Evolutionary conservation across 2,888 invertebrate species (phyloP), one percentile per base, ranked within the genome.

Genomic region (Lordiphosa andalusiaca): DNA sequence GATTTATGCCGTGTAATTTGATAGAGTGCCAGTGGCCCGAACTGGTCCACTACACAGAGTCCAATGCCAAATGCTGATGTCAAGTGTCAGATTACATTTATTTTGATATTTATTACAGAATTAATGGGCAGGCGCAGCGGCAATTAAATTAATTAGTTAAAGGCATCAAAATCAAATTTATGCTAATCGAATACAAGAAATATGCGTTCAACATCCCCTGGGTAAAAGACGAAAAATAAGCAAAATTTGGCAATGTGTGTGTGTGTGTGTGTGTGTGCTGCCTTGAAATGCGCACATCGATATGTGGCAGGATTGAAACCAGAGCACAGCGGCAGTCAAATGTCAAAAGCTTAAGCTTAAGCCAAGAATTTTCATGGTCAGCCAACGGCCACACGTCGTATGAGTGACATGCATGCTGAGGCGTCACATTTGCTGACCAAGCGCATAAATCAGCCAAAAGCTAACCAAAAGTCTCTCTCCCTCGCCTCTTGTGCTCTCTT

Each of bases 61-160:
- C 81, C 84, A 83, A 77, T 77, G 77, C 77, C 77, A 83, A 83
- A 83, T 76, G 73, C 67, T 75, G 73, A 70, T 84, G 78, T 80
- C 84, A 80, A 80, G 78, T 80, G 78, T 80, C 78, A 80, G 78
- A 80, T 80, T 80, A 82, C 78, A 84, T 81, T 80, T 84, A 84
- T 64, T 68, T 74, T 58, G 72, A 80, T 84, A 80, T 80, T 80
- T 80, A 77, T 80, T 82, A 70, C 65, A 68, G 74, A 81, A 82
- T 72, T 67, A 82, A 70, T 82, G 74, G 74, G 62, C 68, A 66
- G 75, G 68, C 74, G 78, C 71, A 72, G 70, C 46, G 56, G 75
- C 84, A 84, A 84, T 80, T 80, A 78, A 80, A 71, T 84, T 82
- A 82, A 80, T 80, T 78, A 82, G 82, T 74, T 68, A 62, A 71